Percentiles rank a stretch among this genome's conserved stretches.
phyloP scores from a whole-genome alignment of 30 jellyfish, hydroid and myxozoan genomes.

The Aurelia aurita region DNA sequence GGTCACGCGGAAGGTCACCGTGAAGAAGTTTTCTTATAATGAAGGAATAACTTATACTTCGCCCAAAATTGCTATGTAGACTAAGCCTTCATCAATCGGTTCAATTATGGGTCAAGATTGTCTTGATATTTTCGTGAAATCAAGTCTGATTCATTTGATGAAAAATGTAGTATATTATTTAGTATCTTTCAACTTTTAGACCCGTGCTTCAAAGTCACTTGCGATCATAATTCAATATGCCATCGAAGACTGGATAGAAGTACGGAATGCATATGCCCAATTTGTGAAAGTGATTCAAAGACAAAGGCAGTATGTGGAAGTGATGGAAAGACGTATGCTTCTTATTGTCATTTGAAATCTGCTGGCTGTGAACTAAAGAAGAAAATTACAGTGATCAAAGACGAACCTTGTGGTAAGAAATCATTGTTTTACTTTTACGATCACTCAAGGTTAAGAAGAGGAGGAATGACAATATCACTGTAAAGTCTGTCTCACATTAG shows the following conservation, averaged over 20 bases:
- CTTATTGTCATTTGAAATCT: conserved; percentile 56
- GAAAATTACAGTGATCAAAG: conserved; percentile 14
- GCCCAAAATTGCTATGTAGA: too few species aligned
- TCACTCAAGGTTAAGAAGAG: too few species aligned
- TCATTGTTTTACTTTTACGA: neutral
- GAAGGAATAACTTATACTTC: too few species aligned
- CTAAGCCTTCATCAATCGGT: too few species aligned
- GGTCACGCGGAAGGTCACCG: too few species aligned
- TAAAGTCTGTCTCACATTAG: too few species aligned
- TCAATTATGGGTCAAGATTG: too few species aligned
- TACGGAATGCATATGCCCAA: conserved; percentile 65
- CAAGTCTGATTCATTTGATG: too few species aligned
- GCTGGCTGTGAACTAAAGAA: conserved; percentile 31
- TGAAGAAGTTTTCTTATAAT: too few species aligned
- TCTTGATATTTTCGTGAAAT: too few species aligned
- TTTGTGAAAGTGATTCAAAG: conserved; percentile 12
- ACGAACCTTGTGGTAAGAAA: conserved; percentile 75
- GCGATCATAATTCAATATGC: conserved; percentile 47
- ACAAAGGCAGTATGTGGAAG: conserved; percentile 78
- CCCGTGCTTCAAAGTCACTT: conserved; percentile 38
- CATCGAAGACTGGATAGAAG: conserved; percentile 18
- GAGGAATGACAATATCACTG: too few species aligned
- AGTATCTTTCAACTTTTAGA: conserved; percentile 14
- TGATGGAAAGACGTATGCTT: conserved; percentile 78
- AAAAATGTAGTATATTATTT: too few species aligned